A percentile compares a stretch with the other conserved stretches of the same genome.
Evolutionary conservation across 2,113 vertebrate species (phyloP).

Genomic region (Zosterops pallidus): DNA sequence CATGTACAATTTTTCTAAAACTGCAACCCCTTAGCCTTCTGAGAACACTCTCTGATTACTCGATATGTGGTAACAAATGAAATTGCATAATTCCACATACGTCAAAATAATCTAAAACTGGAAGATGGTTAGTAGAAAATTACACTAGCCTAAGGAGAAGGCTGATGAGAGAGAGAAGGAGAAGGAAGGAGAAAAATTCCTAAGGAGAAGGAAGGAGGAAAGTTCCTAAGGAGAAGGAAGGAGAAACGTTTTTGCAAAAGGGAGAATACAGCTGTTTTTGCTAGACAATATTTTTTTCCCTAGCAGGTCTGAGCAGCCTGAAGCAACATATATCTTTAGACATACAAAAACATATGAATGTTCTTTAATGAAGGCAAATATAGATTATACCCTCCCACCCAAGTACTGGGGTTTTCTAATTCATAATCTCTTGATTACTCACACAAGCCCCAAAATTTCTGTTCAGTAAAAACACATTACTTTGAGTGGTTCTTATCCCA

Average conservation of each 20-base stretch:
- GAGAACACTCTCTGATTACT: background rate
- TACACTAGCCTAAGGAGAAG: background rate
- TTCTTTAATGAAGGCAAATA: conserved; percentile 8
- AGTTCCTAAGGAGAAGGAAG: background rate
- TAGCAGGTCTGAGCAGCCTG: background rate
- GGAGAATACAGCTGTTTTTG: background rate
- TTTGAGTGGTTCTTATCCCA: background rate
- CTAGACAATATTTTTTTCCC: background rate
- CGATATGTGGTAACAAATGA: background rate
- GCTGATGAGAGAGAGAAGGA: background rate
- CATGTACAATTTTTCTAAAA: background rate
- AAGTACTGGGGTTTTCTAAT: background rate
- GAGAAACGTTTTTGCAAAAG: background rate
- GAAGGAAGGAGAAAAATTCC: background rate
- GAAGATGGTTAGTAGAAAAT: background rate
- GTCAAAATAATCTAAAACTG: background rate
- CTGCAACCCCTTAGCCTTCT: background rate
- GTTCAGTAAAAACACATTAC: background rate
- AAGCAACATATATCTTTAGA: background rate
- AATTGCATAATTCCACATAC: background rate
- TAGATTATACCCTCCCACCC: background rate
- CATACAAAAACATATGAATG: background rate
- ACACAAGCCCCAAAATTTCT: background rate
- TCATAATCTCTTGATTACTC: background rate
- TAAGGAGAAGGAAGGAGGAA: background rate